Evolutionary conservation across 2,113 vertebrate genomes (phyloP).

Genomic region (Crypturellus undulatus): DNA sequence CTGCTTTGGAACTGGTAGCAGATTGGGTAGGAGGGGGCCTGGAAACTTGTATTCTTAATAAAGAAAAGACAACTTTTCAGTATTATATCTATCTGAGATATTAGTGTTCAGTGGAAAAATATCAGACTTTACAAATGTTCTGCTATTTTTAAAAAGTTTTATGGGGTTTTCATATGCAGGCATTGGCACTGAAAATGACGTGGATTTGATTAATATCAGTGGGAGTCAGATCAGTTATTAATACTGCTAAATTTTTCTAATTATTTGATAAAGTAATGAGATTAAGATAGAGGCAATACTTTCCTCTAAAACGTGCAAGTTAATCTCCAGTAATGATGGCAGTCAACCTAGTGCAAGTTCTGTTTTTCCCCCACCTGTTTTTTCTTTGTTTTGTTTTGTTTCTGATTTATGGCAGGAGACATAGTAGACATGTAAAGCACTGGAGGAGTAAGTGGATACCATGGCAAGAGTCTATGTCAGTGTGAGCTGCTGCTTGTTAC

Average conservation of each 20-base stretch:
- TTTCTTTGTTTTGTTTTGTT: background rate
- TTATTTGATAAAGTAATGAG: background rate
- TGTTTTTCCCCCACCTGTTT: background rate
- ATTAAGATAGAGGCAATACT: background rate
- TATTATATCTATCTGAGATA: background rate
- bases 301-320: background rate
- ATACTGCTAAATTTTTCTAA: background rate
- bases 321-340: background rate
- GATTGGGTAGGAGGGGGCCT: conserved; percentile 30
- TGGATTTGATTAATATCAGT: background rate
- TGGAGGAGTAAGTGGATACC: background rate
- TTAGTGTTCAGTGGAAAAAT: background rate
- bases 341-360: background rate
- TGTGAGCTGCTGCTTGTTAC: background rate
- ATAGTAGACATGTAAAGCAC: background rate
- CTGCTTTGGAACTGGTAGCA: conserved; percentile 49
- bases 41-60: conserved; percentile 16
- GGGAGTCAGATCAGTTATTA: background rate
- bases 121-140: background rate
- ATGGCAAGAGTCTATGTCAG: background rate
- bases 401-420: background rate
- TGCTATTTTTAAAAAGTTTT: background rate
- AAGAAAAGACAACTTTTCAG: conserved; percentile 32
- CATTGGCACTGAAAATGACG: background rate
- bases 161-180: background rate